Conservation (phyloP, 2,797 vertebrate species). For the Schizothorax lantsangensis region DNA sequence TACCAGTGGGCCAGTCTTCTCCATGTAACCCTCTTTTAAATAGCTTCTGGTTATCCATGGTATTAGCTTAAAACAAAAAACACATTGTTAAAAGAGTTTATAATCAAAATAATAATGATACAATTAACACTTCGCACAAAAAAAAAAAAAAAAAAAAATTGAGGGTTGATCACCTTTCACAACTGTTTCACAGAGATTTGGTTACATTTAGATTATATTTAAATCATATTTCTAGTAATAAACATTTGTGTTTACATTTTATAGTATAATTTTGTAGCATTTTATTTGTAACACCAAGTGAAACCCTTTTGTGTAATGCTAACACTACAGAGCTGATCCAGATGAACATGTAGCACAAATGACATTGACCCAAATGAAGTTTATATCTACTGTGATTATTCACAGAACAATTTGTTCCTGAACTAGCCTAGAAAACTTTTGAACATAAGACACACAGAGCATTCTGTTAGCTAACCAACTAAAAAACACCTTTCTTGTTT, state of each 20-base stretch:
- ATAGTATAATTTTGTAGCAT: not conserved
- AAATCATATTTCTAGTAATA: not conserved
- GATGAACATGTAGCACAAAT: not conserved
- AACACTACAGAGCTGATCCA: not conserved
- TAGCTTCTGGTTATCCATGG: constrained; percentile 90
- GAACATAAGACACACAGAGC: not conserved
- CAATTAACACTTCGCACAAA: no score
- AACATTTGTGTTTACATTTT: not conserved
- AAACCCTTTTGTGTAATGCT: not conserved
- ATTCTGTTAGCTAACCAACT: not conserved
- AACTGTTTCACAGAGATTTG: not conserved
- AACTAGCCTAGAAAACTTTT: not conserved
- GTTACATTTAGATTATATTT: not conserved
- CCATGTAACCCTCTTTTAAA: constrained; percentile 94
- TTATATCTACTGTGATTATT: not conserved
- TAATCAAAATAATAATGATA: not conserved
- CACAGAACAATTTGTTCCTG: not conserved
- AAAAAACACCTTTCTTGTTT: not conserved
- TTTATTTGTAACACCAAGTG: not conserved
- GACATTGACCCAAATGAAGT: not conserved
- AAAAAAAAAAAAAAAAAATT: no score
- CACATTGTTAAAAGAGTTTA: not conserved
- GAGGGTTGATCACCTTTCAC: not conserved
- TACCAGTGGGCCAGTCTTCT: constrained; percentile 94
- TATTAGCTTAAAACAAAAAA: constrained; percentile 76